A percentile compares a stretch with the other conserved stretches of the same genome.
These are phyloP conservation scores for Todiramphus chloris DNA, from an alignment of 2,113 vertebrate genomes.

Conservation along the genomic window DNA sequence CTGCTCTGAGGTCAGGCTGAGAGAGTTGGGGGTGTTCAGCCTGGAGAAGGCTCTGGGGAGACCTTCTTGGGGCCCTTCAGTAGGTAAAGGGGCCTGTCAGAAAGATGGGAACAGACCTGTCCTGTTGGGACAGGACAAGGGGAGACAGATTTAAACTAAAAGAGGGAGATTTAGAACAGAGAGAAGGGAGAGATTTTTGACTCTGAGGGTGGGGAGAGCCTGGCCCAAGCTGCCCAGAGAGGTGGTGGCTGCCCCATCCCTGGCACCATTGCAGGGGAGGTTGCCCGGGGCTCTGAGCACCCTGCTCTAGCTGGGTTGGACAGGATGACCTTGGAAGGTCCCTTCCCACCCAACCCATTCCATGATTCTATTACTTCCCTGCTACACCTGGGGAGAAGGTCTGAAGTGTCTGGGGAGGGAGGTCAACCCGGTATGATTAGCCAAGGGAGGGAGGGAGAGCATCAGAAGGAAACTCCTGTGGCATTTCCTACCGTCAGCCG, in stretches of 20 bases:
- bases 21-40: background rate
- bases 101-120: background rate
- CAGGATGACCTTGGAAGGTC: background rate
- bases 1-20: background rate
- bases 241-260: background rate
- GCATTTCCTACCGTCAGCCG: slow-evolving; percentile 83
- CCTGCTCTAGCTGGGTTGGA: background rate
- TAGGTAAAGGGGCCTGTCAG: background rate
- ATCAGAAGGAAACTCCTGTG: background rate
- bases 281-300: background rate
- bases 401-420: too few species aligned
- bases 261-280: background rate
- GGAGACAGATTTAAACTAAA: background rate
- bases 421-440: background rate
- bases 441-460: background rate
- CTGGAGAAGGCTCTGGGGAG: background rate
- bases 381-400: background rate
- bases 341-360: background rate
- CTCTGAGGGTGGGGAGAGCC: background rate
- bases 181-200: background rate
- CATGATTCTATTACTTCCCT: background rate
- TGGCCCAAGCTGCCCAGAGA: background rate
- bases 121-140: background rate
- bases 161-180: background rate
- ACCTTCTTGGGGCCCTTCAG: background rate